These are phyloP conservation scores for Urocitellus parryii DNA, from an alignment of 2,113 vertebrate species.

Conservation along the genomic window DNA sequence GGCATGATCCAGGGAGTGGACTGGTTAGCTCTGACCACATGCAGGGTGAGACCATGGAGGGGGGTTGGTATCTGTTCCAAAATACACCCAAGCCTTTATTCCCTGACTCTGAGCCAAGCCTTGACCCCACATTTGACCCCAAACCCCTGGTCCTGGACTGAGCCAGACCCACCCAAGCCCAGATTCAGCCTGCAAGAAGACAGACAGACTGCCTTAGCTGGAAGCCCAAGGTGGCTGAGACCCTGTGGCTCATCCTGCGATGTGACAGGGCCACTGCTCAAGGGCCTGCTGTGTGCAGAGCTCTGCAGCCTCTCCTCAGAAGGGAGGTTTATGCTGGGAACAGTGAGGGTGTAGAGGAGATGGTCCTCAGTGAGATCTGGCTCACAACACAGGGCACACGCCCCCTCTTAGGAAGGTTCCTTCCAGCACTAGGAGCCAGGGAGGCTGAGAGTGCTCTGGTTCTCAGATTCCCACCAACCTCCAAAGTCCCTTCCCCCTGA, in stretches of 20 bases:
- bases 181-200: not conserved
- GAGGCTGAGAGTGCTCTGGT: not conserved
- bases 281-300: fast-evolving
- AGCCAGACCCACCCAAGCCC: not conserved
- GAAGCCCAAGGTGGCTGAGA: not conserved
- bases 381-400: not conserved
- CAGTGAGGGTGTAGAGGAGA: not conserved
- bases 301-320: not conserved
- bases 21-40: not conserved
- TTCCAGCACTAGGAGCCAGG: not conserved
- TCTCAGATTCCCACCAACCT: not conserved
- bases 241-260: not conserved
- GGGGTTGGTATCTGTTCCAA: not conserved
- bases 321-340: not conserved
- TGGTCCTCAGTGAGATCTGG: not conserved
- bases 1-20: not conserved
- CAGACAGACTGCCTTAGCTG: fast-evolving
- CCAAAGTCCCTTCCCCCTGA: not conserved
- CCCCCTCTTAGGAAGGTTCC: not conserved
- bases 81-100: not conserved
- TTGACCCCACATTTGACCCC: not conserved
- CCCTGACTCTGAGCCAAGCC: not conserved
- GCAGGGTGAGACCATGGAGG: too few relatives aligned
- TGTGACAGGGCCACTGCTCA: fast-evolving
- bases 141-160: not conserved